Evolutionary conservation across 1,140 invertebrate genomes (phyloP), one percentile per base, ranked within the genome.

Genomic region (Saxidomus purpurata): DNA sequence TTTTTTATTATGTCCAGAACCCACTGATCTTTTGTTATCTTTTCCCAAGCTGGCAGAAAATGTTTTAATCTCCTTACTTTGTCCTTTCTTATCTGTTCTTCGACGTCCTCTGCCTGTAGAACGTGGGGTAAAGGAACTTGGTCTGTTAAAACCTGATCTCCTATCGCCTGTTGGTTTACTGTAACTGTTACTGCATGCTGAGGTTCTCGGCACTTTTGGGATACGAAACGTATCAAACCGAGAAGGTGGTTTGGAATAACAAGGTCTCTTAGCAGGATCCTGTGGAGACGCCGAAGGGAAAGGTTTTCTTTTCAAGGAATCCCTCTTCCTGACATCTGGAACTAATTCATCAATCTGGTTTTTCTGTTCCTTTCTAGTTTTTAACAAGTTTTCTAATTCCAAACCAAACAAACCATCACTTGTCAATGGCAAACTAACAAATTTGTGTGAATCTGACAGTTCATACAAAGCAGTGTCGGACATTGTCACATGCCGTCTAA

Each of bases 1-100:
- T n/a, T 69, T 22, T 25, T 69, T 2, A n/a, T 34, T 71, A 55
- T 2, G 49, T 74, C 15, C n/a, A n/a, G n/a, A n/a, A n/a, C n/a
- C n/a, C n/a, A n/a, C n/a, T 49, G 22, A 31, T 89, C 87, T 76
- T 61, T 38, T 4, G 87, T 89, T 81, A 82, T 40, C n/a, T 74
- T 76, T 40, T 82, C 2, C 77, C 79, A 89, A 36, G 82, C 34
- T 74, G n/a, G 0, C 31, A 79, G n/a, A 47, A 87, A 87, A 87
- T 63, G 74, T 49, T 55, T 67, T 76, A 63, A 25, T 15, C 85
- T 22, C 1, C 71, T 76, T 87, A 87, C 76, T 3, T 76, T 61
- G 85, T 87, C 76, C 79, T 63, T 52, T 43, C 67, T 80, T n/a
- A 74, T 71, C 63, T 28, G 38, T 52, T 11, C 49, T 47, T 36